Conservation (phyloP, 2,113 vertebrate species). For the Cochlearius cochlearius region DNA sequence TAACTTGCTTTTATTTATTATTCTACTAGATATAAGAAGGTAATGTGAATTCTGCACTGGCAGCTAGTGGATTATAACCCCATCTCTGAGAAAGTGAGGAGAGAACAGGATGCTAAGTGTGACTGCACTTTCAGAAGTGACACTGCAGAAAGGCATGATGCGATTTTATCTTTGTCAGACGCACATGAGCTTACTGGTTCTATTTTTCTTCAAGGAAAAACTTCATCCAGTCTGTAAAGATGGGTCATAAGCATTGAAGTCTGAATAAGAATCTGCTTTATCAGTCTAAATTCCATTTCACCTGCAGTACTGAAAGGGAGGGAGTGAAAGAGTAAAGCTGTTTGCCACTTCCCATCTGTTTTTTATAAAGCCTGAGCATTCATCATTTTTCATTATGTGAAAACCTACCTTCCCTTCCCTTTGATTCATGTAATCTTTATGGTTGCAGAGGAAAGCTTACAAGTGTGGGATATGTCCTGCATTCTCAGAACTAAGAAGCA, state of each 20-base stretch:
- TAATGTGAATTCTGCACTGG: background rate
- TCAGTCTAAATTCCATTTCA: background rate
- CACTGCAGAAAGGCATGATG: background rate
- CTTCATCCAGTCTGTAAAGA: background rate
- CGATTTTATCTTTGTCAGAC: background rate
- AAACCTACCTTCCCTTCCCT: background rate
- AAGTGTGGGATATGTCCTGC: background rate
- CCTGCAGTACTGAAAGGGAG: background rate
- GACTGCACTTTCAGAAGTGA: background rate
- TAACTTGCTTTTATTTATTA: background rate
- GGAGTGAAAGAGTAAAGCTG: background rate
- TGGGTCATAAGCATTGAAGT: background rate
- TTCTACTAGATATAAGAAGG: background rate
- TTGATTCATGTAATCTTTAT: background rate
- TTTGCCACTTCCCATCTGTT: background rate
- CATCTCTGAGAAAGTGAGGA: background rate
- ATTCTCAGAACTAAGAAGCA: background rate
- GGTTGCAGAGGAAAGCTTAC: background rate
- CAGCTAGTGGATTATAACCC: background rate
- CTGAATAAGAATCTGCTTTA: background rate
- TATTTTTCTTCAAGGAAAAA: background rate
- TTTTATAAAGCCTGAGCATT: background rate
- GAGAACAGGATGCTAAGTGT: background rate
- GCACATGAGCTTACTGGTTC: background rate
- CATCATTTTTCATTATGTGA: background rate